Evolutionary conservation across 2,113 vertebrate genomes (phyloP).

Genomic region (Chroicocephalus ridibundus): DNA sequence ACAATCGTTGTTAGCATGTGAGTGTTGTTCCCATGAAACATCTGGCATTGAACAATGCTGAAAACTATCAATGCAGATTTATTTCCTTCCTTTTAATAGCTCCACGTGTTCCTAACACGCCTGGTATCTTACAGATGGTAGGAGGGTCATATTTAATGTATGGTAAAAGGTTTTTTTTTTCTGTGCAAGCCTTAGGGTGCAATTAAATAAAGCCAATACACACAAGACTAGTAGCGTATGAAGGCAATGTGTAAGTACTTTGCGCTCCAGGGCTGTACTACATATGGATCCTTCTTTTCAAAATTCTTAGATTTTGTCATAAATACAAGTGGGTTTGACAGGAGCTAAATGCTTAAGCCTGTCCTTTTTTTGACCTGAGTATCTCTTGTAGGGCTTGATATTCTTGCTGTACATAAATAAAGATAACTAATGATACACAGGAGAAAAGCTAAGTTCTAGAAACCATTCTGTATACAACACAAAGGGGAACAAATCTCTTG

Average conservation of each 20-base stretch:
- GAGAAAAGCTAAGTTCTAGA: background rate
- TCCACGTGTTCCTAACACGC: background rate
- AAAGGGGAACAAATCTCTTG: background rate
- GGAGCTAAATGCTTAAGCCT: background rate
- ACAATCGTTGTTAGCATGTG: background rate
- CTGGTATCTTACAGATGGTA: background rate
- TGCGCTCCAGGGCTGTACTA: background rate
- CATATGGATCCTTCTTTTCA: background rate
- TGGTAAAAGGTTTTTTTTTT: background rate
- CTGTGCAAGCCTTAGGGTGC: background rate
- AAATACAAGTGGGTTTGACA: background rate
- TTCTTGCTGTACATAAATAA: background rate
- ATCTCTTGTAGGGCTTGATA: background rate
- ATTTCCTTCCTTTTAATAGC: background rate
- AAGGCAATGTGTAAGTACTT: constrained; percentile 3
- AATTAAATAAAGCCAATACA: constrained; percentile 25
- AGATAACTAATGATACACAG: background rate
- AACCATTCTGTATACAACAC: background rate
- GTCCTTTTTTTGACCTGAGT: background rate
- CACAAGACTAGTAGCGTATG: background rate
- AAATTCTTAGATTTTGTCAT: background rate
- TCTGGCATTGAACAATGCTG: background rate
- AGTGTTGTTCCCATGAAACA: background rate
- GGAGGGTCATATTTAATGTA: background rate
- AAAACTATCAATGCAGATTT: background rate